Conservation (phyloP, 2,888 invertebrate species). For the Epinotia demarniana region DNA sequence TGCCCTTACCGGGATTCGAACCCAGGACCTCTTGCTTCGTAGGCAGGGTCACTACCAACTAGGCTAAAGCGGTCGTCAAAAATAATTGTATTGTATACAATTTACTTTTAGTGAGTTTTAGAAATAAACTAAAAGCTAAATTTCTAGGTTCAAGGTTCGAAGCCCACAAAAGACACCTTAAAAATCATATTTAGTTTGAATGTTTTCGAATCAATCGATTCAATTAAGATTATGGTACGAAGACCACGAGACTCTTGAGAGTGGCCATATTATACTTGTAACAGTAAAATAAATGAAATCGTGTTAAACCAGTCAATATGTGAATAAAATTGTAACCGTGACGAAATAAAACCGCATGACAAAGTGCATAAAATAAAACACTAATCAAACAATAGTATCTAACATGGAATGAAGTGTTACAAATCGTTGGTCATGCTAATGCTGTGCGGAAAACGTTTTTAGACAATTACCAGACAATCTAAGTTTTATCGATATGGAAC, state of each 20-base stretch:
- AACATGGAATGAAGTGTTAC: conserved; percentile 4
- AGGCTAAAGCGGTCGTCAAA: no score
- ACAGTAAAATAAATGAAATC: conserved; percentile 2
- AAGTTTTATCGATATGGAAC: background rate
- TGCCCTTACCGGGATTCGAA: no score
- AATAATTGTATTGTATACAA: background rate
- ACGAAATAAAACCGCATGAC: conserved; percentile 10
- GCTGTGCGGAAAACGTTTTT: conserved; percentile 1
- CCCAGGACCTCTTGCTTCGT: no score
- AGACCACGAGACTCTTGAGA: background rate
- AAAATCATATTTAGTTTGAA: background rate
- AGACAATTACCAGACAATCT: background rate
- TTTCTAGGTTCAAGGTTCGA: background rate
- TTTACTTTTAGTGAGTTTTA: background rate
- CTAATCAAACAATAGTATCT: background rate
- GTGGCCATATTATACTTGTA: background rate
- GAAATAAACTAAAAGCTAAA: background rate
- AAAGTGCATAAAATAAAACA: conserved; percentile 21
- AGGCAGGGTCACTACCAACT: no score
- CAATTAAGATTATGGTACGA: background rate
- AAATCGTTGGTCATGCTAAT: conserved; percentile 26
- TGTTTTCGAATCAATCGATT: background rate
- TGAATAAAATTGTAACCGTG: conserved; percentile 10
- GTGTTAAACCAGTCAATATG: conserved; percentile 3
- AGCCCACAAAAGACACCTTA: background rate